Percentiles rank a stretch among this genome's conserved stretches.
These are phyloP conservation scores for Hofmannophila pseudospretella DNA, from an alignment of 2,888 invertebrate genomes.

Conservation along the genomic window DNA sequence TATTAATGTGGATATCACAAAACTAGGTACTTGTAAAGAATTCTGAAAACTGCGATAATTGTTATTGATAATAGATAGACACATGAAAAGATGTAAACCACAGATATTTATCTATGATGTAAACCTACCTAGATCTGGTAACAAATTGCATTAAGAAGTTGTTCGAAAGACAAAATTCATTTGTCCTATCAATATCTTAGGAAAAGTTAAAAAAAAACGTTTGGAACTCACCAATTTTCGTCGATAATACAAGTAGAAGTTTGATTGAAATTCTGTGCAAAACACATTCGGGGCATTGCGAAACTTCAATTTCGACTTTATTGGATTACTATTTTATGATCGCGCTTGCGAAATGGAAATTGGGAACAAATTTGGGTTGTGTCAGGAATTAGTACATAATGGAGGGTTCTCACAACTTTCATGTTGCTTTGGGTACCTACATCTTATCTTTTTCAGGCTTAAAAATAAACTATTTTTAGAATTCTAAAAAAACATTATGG, in stretches of 20 bases:
- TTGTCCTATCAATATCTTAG: not conserved
- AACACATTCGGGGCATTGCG: slow-evolving; percentile 55
- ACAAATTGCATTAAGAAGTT: not conserved
- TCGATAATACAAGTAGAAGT: slow-evolving; percentile 27
- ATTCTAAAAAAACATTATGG: too few species aligned
- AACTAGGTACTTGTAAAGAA: too few species aligned
- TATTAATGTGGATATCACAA: too few species aligned
- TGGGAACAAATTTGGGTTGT: slow-evolving; percentile 7
- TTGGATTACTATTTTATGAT: slow-evolving; percentile 53
- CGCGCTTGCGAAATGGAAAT: slow-evolving; percentile 44
- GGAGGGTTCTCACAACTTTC: too few species aligned
- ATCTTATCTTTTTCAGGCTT: not conserved
- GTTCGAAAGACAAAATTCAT: not conserved
- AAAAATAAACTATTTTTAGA: not conserved
- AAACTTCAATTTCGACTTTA: slow-evolving; percentile 55
- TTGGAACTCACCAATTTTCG: slow-evolving; percentile 8
- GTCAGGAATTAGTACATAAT: slow-evolving; percentile 4
- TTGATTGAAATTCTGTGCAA: slow-evolving; percentile 45
- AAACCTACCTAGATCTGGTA: too few species aligned
- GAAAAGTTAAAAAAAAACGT: slow-evolving; percentile 2
- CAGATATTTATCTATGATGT: too few species aligned
- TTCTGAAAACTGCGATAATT: not conserved
- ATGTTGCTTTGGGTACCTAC: not conserved
- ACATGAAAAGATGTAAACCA: too few species aligned
- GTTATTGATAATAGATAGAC: too few species aligned